Evolutionary conservation across 2,888 invertebrate genomes (phyloP), one percentile per base, ranked within the genome.

Genomic region (Phrixothrix hirtus): DNA sequence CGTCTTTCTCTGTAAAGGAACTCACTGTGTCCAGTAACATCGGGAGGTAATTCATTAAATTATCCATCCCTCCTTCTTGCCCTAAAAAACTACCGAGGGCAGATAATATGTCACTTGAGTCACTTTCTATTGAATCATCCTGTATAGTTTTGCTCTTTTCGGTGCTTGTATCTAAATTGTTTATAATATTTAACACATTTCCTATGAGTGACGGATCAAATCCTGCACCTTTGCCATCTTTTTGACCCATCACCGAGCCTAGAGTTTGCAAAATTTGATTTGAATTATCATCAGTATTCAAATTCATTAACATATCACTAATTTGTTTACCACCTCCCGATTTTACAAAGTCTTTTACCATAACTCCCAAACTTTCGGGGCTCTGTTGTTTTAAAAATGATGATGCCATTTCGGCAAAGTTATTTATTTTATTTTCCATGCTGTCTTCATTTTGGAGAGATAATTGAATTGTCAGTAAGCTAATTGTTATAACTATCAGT

Each of bases 271-370:
- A 50, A 16, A 83, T 58, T 45, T 83, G 79, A 0, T 79, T 81
- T 13, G 77, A 73, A 7, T 68, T 77, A 46, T 21, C 71, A 65
- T 27, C 65, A 56, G 48, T 71, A 77, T 55, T 75, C 16, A 44
- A 37, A 7, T 25, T 36, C 60, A 63, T 45, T n/a, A 64, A 11
- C 59, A 78, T 63, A 1, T 76, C 66, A 0, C 75, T 77, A 12
- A 83, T 67, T 62, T 82, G 81, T 67, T 83, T 83, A 1, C 81
- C 84, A 15, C 81, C 80, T 43, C 83, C 86, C 0, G 85, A 82
- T 61, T 88, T 86, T 80, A 89, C 81, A 36, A 90, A 78, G 17
- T 79, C 81, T 1, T 84, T 85, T 6, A 89, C 77, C 35, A 89
- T 76, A 5, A 82, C 83, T 1, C 86, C 87, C 0, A 89, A 75